Evolutionary conservation across 1,140 invertebrate genomes (phyloP).

Genomic region (Calephelis virginiensis): DNA sequence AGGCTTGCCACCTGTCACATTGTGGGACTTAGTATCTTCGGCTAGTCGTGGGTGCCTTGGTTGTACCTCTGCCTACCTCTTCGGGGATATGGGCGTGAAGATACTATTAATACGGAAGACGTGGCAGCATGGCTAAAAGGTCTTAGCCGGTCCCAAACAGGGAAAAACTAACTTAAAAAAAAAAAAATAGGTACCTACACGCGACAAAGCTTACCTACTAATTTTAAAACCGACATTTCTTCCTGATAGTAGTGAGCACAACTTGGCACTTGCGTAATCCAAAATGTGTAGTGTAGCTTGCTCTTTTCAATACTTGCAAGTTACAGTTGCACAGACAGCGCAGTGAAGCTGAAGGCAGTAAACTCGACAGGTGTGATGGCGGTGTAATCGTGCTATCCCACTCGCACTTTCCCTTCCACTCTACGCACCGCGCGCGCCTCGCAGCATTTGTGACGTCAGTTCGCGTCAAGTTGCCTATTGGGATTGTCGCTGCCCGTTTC

Average conservation of each 20-base stretch:
- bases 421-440: constrained; percentile 18
- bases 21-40: too few species aligned
- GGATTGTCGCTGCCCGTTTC: constrained; percentile 32
- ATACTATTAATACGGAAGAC: too few species aligned
- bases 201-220: constrained; percentile 23
- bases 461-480: constrained; percentile 46
- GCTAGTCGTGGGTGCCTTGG: too few species aligned
- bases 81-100: too few species aligned
- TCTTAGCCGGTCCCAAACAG: too few species aligned
- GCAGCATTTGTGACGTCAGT: constrained; percentile 40
- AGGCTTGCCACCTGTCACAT: too few species aligned
- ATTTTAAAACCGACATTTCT: constrained; percentile 43
- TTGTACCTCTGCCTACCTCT: too few species aligned
- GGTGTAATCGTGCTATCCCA: constrained; percentile 42
- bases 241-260: constrained; percentile 34
- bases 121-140: too few species aligned
- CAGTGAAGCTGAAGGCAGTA: constrained; percentile 22
- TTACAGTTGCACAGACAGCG: constrained; percentile 26
- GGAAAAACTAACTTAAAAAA: too few species aligned
- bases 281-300: constrained; percentile 37
- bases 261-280: constrained; percentile 42
- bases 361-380: constrained; percentile 54
- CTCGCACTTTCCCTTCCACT: constrained; percentile 37
- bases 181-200: too few species aligned
- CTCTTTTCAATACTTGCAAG: constrained; percentile 35